Base-by-base conservation (phyloP, 2,797 vertebrate species). In the Capromys pilorides region DNA sequence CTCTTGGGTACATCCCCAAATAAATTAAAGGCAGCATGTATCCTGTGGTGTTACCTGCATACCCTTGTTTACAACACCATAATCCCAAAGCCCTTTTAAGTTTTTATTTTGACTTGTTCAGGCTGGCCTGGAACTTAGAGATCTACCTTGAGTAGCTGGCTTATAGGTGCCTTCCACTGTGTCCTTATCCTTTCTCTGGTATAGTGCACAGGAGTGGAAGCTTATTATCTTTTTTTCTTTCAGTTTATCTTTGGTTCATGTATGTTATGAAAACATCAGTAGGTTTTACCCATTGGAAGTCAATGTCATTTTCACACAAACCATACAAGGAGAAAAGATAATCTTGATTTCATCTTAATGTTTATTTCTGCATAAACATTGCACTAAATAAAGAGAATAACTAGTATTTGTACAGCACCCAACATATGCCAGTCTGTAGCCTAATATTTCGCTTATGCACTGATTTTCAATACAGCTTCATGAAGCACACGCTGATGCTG, bases 281-380 rank as follows among this genome's bases (percentile, higher is more conserved):
- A 57, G 8, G 16, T 62, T 22, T 36, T 26, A 1, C 24, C 33
- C 41, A 19, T 73, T 54, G 66, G 66, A 81, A 91, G 71, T 89
- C n/a, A 24, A 64, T 66, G n/a, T 62, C 11, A 33, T 66, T 62
- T 59, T 16, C 31, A 19, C 57, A 86, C 31, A 91, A 75, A 86
- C 67, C 26, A 31, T 93, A 28, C 10, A 28, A 45, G 45, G 45
- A 49, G 64, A 80, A 90, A 62, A 75, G 21, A 88, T 87, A 87
- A 84, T 85, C 54, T 69, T 62, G 41, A 13, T 75, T 67, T 39
- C 31, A 36, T 73, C 79, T 64, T 49, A 49, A 36, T 77, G 93
- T 80, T 96, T 82, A 89, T 91, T 85, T 94, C 62, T 86, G 49
- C 62, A 49, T 67, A 91, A 94, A 77, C 87, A 83, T 9, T n/a